Percentiles rank a stretch among this genome's conserved stretches.
Evolutionary conservation across 2,113 vertebrate genomes (phyloP).

Genomic region (Prunella fulvescens): DNA sequence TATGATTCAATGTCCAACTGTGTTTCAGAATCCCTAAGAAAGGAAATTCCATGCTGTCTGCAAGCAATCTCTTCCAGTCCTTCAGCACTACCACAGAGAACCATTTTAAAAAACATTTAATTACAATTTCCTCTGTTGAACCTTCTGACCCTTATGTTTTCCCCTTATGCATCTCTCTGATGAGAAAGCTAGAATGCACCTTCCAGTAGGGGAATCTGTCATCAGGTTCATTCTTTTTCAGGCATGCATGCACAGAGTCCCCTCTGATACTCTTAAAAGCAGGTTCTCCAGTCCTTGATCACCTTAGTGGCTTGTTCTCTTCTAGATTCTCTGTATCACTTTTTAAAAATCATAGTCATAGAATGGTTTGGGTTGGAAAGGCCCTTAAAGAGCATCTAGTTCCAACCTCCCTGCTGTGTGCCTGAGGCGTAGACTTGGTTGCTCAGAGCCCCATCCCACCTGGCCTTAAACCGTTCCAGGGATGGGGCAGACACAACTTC

Average conservation of each 20-base stretch:
- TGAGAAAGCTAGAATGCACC: neutral
- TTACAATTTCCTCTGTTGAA: neutral
- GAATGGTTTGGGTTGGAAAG: neutral
- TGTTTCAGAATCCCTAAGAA: neutral
- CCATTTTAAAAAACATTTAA: neutral
- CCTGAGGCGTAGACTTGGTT: neutral
- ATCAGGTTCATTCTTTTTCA: neutral
- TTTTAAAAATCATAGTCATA: neutral
- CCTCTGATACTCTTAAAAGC: no score
- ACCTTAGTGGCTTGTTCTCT: neutral
- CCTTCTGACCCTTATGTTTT: neutral
- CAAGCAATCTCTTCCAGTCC: neutral
- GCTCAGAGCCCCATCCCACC: neutral
- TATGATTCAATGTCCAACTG: neutral
- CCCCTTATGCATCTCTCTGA: neutral
- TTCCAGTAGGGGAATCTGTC: neutral
- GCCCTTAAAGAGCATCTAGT: neutral
- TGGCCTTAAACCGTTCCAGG: neutral
- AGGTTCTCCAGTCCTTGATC: neutral
- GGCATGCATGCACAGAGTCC: fast-evolving
- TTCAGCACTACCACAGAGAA: fast-evolving
- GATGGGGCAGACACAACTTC: neutral
- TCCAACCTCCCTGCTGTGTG: neutral
- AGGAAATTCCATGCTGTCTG: neutral
- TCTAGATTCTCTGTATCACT: neutral